Percentiles rank a stretch among this genome's conserved stretches.
Evolutionary conservation across 2,888 invertebrate genomes (phyloP).

Genomic region (Acanthoscelides obtectus): DNA sequence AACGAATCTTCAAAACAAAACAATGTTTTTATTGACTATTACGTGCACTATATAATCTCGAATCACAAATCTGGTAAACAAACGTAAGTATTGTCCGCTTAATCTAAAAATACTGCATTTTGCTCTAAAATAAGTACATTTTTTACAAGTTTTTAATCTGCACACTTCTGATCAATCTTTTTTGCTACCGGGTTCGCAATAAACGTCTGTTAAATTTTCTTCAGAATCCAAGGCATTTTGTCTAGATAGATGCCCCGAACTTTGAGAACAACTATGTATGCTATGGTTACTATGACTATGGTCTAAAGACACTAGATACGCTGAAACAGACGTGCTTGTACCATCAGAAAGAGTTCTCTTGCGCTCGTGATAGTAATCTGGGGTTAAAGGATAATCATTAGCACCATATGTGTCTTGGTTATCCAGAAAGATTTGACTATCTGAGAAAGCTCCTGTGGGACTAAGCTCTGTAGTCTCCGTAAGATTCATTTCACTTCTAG

Average conservation of each 20-base stretch:
- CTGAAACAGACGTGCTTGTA: conserved; percentile 30
- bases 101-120: conserved; percentile 21
- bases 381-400: conserved; percentile 14
- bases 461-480: conserved; percentile 29
- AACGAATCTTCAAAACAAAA: background rate
- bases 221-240: conserved; percentile 42
- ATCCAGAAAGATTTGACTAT: conserved; percentile 16
- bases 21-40: background rate
- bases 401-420: conserved; percentile 12
- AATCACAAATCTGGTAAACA: conserved; percentile 13
- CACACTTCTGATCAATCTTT: background rate
- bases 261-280: conserved; percentile 34
- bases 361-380: conserved; percentile 19
- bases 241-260: conserved; percentile 37
- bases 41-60: background rate
- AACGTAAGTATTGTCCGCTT: conserved; percentile 16
- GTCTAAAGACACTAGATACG: conserved; percentile 26
- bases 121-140: background rate
- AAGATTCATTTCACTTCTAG: conserved; percentile 34
- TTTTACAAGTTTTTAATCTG: background rate
- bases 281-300: conserved; percentile 34
- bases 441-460: conserved; percentile 20
- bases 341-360: conserved; percentile 37
- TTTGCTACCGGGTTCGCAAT: conserved; percentile 36
- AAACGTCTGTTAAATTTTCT: conserved; percentile 38